Percentiles rank a stretch among this genome's conserved stretches.
Conservation (phyloP, 2,888 invertebrate species). For the Drosophila limbata region DNA sequence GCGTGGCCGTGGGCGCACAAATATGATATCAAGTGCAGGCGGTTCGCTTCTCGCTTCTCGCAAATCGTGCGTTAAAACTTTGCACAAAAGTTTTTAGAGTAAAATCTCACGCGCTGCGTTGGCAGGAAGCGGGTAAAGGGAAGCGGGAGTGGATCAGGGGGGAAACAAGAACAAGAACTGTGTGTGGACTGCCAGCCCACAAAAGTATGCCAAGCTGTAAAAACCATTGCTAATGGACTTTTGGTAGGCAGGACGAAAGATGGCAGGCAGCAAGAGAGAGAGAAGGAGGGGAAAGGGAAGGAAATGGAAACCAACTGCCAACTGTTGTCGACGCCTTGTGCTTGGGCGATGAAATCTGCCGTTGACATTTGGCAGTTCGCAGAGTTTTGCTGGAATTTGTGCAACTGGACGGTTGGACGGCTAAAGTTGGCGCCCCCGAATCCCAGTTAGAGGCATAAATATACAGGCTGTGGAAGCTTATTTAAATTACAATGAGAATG, state of each 20-base stretch:
- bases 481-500: slow-evolving; percentile 77
- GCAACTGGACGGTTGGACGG: slow-evolving; percentile 59
- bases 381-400: slow-evolving; percentile 54
- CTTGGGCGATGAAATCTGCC: slow-evolving; percentile 74
- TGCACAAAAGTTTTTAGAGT: slow-evolving; percentile 72
- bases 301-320: slow-evolving; percentile 44
- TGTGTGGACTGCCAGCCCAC: slow-evolving; percentile 43
- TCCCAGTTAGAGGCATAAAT: slow-evolving; percentile 30
- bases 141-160: background rate
- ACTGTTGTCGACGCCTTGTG: slow-evolving; percentile 67
- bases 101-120: slow-evolving; percentile 71
- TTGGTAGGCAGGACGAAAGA: slow-evolving; percentile 57
- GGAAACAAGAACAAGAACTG: slow-evolving; percentile 12
- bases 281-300: background rate
- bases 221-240: slow-evolving; percentile 80
- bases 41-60: slow-evolving; percentile 50
- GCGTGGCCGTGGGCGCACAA: slow-evolving; percentile 54
- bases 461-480: slow-evolving; percentile 62
- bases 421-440: slow-evolving; percentile 49
- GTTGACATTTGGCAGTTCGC: slow-evolving; percentile 77
- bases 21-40: slow-evolving; percentile 81
- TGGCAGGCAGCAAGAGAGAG: background rate
- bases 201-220: slow-evolving; percentile 79
- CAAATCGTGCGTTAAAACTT: slow-evolving; percentile 80
- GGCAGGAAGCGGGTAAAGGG: slow-evolving; percentile 28